Evolutionary conservation across 2,113 vertebrate species (phyloP).

Genomic region (Chloebia gouldiae): DNA sequence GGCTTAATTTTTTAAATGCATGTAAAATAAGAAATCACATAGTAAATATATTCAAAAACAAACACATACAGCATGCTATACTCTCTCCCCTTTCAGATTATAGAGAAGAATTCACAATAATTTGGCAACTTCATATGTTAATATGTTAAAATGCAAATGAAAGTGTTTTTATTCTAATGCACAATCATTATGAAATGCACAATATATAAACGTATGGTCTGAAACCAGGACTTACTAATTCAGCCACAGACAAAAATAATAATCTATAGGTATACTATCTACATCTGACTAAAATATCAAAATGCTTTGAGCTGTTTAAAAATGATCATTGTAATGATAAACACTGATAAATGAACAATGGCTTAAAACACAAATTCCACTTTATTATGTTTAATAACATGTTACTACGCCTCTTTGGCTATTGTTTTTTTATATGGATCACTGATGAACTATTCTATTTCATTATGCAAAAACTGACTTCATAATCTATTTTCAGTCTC

Average conservation of each 20-base stretch:
- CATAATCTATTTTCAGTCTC: background rate
- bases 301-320: background rate
- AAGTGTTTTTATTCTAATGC: background rate
- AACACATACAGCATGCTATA: background rate
- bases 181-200: background rate
- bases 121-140: background rate
- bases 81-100: background rate
- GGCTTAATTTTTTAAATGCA: conserved; percentile 66
- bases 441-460: background rate
- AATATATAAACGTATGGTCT: background rate
- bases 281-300: background rate
- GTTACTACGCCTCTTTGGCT: background rate
- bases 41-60: background rate
- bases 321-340: background rate
- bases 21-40: background rate
- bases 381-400: background rate
- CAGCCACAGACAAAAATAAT: background rate
- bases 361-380: background rate
- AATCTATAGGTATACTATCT: background rate
- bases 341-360: background rate
- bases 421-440: background rate
- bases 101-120: background rate
- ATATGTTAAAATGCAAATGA: background rate
- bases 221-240: background rate
- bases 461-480: background rate